Evolutionary conservation across 2,113 vertebrate species (phyloP).

Genomic region (Marmota monax): DNA sequence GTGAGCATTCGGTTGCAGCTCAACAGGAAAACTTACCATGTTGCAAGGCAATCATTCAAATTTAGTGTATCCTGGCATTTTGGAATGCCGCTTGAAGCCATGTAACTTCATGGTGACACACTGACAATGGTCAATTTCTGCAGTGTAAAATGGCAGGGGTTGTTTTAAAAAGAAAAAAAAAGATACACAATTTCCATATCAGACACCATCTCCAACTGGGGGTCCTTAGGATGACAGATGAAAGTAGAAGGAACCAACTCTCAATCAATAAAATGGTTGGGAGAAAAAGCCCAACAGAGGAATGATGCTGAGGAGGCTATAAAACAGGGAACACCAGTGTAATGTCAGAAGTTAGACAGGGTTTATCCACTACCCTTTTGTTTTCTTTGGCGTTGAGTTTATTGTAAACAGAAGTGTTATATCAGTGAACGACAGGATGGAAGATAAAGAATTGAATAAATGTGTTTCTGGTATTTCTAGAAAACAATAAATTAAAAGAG

Average conservation of each 20-base stretch:
- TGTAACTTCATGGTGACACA: background rate
- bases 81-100: background rate
- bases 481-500: constrained; percentile 35
- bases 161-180: background rate
- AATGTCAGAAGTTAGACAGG: background rate
- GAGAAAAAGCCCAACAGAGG: constrained; percentile 12
- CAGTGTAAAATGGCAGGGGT: constrained; percentile 14
- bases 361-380: background rate
- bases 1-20: background rate
- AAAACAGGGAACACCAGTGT: background rate
- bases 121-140: background rate
- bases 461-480: background rate
- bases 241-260: background rate
- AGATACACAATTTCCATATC: background rate
- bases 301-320: background rate
- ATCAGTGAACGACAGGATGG: background rate
- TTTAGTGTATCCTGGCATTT: background rate
- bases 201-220: background rate
- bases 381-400: background rate
- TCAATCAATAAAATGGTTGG: background rate
- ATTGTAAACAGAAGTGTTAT: background rate
- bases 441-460: background rate
- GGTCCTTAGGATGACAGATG: background rate
- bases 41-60: background rate
- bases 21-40: background rate